These are phyloP conservation scores for Hypanus sabinus DNA, from an alignment of 2,113 vertebrate genomes.

Conservation along the genomic window DNA sequence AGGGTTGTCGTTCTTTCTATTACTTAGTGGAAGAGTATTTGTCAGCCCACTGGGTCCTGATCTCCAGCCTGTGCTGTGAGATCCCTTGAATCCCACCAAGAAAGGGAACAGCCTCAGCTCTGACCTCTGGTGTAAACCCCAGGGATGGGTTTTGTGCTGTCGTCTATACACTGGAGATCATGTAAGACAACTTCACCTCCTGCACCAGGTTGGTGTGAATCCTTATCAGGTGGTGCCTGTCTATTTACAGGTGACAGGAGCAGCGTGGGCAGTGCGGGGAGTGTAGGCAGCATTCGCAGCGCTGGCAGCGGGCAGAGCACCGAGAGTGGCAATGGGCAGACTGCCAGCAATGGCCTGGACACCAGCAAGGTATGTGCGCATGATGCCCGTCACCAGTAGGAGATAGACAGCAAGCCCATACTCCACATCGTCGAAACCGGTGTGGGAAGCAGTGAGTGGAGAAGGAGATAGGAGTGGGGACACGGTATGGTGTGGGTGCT, in stretches of 20 bases:
- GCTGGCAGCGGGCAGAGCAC: conserved; percentile 88
- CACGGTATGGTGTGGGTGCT: too few species aligned
- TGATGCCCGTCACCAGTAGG: background rate
- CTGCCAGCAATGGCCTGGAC: conserved; percentile 58
- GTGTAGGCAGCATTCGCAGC: conserved; percentile 84
- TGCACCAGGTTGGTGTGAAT: conserved; percentile 29
- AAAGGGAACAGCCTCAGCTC: background rate
- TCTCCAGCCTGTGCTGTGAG: too few species aligned
- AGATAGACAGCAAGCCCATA: background rate
- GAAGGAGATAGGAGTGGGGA: too few species aligned
- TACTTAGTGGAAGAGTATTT: background rate
- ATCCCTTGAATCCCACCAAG: background rate
- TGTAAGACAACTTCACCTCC: background rate
- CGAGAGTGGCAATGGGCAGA: conserved; percentile 69
- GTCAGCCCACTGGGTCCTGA: too few species aligned
- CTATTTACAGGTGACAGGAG: conserved; percentile 74
- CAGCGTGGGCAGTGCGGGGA: conserved; percentile 83
- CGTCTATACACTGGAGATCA: background rate
- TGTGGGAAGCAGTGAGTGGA: too few species aligned
- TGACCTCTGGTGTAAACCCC: background rate
- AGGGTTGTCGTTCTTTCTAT: too few species aligned
- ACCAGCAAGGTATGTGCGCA: conserved; percentile 56
- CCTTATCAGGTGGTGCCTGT: background rate
- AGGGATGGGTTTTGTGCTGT: background rate
- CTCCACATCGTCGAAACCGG: background rate